Conservation (phyloP, 2,113 vertebrate species). For the Condylura cristata region DNA sequence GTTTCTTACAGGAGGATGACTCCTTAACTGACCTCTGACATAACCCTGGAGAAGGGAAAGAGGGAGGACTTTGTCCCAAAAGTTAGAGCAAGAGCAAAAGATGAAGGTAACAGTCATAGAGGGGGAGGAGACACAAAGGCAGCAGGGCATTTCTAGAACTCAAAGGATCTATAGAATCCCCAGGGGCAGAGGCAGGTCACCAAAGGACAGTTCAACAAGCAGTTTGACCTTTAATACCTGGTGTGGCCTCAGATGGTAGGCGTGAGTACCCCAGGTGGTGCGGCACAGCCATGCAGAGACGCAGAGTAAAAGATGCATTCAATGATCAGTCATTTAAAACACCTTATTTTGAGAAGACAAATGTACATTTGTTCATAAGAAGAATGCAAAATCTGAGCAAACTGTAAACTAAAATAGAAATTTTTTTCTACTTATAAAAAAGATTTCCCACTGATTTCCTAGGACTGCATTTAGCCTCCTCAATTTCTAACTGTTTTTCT, state of each 20-base stretch:
- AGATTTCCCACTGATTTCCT: neutral
- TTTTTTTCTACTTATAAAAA: neutral
- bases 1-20: neutral
- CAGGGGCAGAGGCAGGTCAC: neutral
- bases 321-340: neutral
- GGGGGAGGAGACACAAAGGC: neutral
- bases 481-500: neutral
- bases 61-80: neutral
- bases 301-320: neutral
- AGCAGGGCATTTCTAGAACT: neutral
- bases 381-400: neutral
- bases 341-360: neutral
- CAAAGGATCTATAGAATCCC: neutral
- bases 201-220: neutral
- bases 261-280: neutral
- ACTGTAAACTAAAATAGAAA: neutral
- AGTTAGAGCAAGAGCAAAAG: neutral
- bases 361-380: neutral
- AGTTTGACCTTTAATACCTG: neutral
- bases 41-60: neutral
- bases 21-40: neutral
- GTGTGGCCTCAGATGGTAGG: neutral
- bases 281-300: neutral
- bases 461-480: neutral
- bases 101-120: too few species aligned